Evolutionary conservation across 2,113 vertebrate species (phyloP), one percentile per base, ranked within the genome.

Genomic region (Isichthys henryi): DNA sequence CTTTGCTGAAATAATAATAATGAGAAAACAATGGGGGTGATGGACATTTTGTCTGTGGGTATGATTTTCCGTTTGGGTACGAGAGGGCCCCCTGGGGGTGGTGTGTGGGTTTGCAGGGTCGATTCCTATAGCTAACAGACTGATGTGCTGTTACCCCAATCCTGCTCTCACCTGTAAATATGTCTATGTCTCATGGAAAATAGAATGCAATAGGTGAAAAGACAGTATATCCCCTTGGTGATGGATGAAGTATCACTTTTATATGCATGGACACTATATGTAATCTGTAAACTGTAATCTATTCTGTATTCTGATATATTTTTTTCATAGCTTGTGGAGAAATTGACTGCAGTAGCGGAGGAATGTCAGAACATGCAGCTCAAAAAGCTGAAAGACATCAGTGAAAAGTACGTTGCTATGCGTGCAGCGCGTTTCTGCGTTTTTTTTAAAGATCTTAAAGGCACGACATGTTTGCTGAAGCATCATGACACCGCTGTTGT

Each of bases 341-440:
- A 99, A 92, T 91, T 99, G 94, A 98, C 95, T 4, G 94, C 96
- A 52, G 97, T 99, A 86, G 96, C 98, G 13, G 98, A 99, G 89
- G 98, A 99, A 89, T 98, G 98, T 93, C 98, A 99, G 94, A 98
- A 93, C 91, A 96, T 93, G 90, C 98, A 99, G 92, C 91, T 99
- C 80, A 99, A 98, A 95, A 99, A 98, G 93, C 94, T 99, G 90
- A 96, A 97, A 91, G 98, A 99, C 93, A 95, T 96, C 0, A 99
- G 97, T 94, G 98, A 99, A 92, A 99, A 98, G 98, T 99, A 96
- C 97, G 96, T 43, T 3, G 19, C 17, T 77, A 39, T 27, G 48
- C 85, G 52, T 43, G 19, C 84, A 62, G 10, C 27, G 48, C 35
- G 46, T 87, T 27, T 8, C 70, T 80, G 50, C 58, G 50, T 19